These are phyloP conservation scores for Lampropteryx suffumata DNA, from an alignment of 2,888 invertebrate genomes.

Conservation along the genomic window DNA sequence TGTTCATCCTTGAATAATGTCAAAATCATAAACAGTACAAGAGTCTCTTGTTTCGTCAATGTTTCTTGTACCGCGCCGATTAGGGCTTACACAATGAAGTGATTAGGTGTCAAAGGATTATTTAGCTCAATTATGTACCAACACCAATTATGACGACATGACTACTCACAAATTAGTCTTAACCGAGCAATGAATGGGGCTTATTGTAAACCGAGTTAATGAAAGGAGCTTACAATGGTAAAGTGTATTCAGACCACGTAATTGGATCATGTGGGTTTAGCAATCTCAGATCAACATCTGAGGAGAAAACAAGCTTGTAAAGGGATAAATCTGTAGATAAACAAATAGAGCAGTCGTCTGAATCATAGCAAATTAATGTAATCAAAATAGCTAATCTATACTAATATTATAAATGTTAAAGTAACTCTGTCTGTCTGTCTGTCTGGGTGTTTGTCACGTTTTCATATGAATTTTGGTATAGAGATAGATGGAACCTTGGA, in stretches of 20 bases:
- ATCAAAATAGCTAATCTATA: no score
- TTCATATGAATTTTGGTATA: no score
- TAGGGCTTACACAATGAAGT: conserved; percentile 7
- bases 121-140: conserved; percentile 32
- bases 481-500: no score
- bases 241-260: conserved; percentile 24
- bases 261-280: conserved; percentile 24
- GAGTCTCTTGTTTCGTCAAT: background rate
- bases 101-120: conserved; percentile 26
- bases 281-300: conserved; percentile 14
- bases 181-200: conserved; percentile 12
- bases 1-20: no score
- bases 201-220: conserved; percentile 17
- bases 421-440: no score
- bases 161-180: conserved; percentile 28
- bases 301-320: conserved; percentile 12
- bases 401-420: no score
- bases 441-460: no score
- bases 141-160: conserved; percentile 27
- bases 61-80: no score
- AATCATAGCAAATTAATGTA: no score
- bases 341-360: background rate
- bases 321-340: background rate
- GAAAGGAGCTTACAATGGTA: conserved; percentile 19
- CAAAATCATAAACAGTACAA: no score